phyloP scores from a whole-genome alignment of 2,888 invertebrate genomes.

The Chrysolina haemoptera region DNA sequence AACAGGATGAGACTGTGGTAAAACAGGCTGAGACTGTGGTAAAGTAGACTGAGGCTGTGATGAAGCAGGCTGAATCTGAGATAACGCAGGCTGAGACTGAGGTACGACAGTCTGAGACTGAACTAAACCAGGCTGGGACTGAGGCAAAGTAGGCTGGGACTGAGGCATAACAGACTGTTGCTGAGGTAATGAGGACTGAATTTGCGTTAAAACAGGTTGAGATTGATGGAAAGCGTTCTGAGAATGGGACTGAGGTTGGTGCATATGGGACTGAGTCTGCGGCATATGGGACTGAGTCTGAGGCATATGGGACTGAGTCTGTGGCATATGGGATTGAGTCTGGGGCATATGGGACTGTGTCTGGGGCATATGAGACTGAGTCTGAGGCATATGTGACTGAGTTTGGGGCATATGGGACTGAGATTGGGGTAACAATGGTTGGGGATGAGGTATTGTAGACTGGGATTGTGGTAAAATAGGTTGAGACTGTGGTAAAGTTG shows the following conservation, averaged over 20 bases:
- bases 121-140: conserved; percentile 22
- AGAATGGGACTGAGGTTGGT: no score
- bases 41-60: conserved; percentile 23
- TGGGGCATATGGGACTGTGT: conserved; percentile 20
- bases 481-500: conserved; percentile 37
- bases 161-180: conserved; percentile 31
- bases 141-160: conserved; percentile 19
- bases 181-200: conserved; percentile 25
- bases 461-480: conserved; percentile 32
- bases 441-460: conserved; percentile 23
- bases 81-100: conserved; percentile 1
- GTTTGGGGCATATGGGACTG: conserved; percentile 4
- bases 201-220: conserved; percentile 27
- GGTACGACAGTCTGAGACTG: conserved; percentile 23
- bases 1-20: conserved; percentile 10
- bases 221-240: conserved; percentile 38
- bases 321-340: conserved; percentile 20
- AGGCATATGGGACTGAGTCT: conserved; percentile 20
- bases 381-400: conserved; percentile 25
- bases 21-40: conserved; percentile 28
- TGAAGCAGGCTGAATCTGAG: conserved; percentile 11
- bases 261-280: background rate
- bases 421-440: background rate
- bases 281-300: conserved; percentile 17
- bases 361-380: conserved; percentile 9